Conservation (phyloP, 1,140 invertebrate species). For the Tetragonula clypearis region DNA sequence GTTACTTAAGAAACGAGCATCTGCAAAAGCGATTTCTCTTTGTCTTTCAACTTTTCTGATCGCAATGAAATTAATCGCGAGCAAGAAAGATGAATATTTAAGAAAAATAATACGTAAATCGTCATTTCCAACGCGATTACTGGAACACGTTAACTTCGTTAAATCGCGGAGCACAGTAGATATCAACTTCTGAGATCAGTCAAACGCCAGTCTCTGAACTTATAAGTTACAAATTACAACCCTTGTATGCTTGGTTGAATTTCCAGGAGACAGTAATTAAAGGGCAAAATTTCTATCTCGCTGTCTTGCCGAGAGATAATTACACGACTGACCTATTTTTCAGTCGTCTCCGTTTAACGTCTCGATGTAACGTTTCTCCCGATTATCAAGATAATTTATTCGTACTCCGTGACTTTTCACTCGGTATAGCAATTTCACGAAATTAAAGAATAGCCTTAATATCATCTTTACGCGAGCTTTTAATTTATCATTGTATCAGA, state of each 20-base stretch:
- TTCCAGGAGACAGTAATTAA: constrained; percentile 59
- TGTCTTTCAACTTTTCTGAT: background rate
- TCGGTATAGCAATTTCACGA: background rate
- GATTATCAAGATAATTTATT: constrained; percentile 7
- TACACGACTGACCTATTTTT: constrained; percentile 59
- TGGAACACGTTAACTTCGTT: constrained; percentile 14
- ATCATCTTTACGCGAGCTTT: background rate
- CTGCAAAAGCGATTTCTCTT: background rate
- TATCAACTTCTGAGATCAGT: constrained; percentile 10
- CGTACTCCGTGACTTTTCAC: background rate
- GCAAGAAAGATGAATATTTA: background rate
- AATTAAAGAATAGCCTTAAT: background rate
- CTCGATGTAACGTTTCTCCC: constrained; percentile 27
- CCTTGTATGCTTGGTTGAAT: constrained; percentile 48
- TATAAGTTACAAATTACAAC: constrained; percentile 60
- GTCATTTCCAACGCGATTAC: background rate
- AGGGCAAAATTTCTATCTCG: constrained; percentile 57
- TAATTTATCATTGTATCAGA: background rate
- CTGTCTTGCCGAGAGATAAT: constrained; percentile 54
- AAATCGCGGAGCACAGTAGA: constrained; percentile 24
- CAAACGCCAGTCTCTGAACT: constrained; percentile 29
- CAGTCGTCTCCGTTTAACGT: constrained; percentile 29
- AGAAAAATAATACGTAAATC: background rate
- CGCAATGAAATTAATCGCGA: background rate
- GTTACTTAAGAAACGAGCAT: too few species aligned